Base-by-base conservation (phyloP, 1,140 invertebrate genomes). In the Drosophila sechellia region DNA sequence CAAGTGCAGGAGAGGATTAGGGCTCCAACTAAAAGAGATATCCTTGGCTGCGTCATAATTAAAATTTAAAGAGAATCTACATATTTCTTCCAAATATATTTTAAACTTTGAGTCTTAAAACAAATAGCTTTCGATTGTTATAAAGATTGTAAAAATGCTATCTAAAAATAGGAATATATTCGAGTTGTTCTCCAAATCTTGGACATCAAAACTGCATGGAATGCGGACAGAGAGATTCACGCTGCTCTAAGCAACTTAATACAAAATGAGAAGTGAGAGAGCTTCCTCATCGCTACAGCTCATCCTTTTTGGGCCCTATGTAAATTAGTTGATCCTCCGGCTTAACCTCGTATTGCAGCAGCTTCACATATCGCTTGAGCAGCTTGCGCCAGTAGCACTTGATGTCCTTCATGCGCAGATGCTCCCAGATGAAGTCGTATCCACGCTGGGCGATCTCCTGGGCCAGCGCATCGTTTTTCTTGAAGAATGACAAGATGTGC, bases 351-450 rank as follows among this genome's bases (percentile, higher is more conserved):
- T 95, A 98, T 49, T 94, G 95, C 1, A 98, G 78, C 13, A 98
- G 92, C 91, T 96, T 96, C 0, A 94, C 92, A 93, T 99, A 99
- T 81, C 93, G 93, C 66, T 94, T 94, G 0, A 99, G 91, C 25
- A 99, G 93, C 71, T 95, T 95, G 80, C 94, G 94, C 98, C 98
- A 99, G 92, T 98, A 99, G 85, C 96, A 97, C 69, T 93, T 93
- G 3, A 99, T 93, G 93, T 99, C 96, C 58, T 95, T 94, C 93
- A 98, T 95, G 81, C 94, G 95, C 39, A 99, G 94, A 93, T 98
- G 95, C 50, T 97, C 93, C 95, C 95, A 95, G 73, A 99, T 95
- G 91, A 98, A 97, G 70, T 96, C 91, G 87, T 94, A 95, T 1
- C 97, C 97, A 78, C 94, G 94, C 57, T 95, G 91, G n/a, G 98